A percentile compares a stretch with the other conserved stretches of the same genome.
phyloP scores from a whole-genome alignment of 2,797 vertebrate species.

The Spea hammondii region DNA sequence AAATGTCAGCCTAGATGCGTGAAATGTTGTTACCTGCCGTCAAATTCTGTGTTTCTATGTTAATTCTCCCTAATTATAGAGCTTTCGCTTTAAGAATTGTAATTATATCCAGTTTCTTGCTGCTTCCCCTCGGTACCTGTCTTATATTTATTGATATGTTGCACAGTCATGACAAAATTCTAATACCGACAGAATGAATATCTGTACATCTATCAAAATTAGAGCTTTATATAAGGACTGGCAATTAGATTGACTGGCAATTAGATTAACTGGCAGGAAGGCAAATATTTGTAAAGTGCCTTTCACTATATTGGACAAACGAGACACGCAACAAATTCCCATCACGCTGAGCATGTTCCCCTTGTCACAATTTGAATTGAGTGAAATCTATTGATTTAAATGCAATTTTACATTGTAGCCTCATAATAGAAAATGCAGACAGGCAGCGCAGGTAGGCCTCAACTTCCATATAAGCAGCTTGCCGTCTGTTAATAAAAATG shows the following conservation, averaged over 20 bases:
- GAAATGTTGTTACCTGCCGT: too few relatives aligned
- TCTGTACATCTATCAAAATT: conserved; percentile 11
- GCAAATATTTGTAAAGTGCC: conserved; percentile 1
- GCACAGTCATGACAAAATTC: not conserved
- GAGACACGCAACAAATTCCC: conserved; percentile 15
- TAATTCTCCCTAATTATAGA: not conserved
- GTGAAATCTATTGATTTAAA: conserved; percentile 30
- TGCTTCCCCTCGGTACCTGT: not conserved
- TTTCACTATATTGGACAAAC: conserved; percentile 2
- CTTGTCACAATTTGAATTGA: conserved; percentile 25
- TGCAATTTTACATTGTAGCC: conserved; percentile 26
- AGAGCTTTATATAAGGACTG: conserved; percentile 5
- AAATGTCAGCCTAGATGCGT: too few relatives aligned
- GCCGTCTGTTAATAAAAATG: conserved; percentile 25
- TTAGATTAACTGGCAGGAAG: conserved; percentile 2
- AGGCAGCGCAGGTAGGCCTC: conserved; percentile 7
- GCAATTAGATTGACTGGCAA: conserved; percentile 1
- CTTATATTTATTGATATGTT: conserved; percentile 4
- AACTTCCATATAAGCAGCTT: conserved; percentile 26
- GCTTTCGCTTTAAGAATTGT: not conserved
- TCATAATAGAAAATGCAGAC: conserved; percentile 25
- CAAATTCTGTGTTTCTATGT: too few relatives aligned
- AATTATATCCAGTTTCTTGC: not conserved
- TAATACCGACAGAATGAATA: conserved; percentile 4
- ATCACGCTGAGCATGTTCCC: not conserved